Conservation (phyloP, 2,888 invertebrate genomes). For the Eumacrocentrus americanus region DNA sequence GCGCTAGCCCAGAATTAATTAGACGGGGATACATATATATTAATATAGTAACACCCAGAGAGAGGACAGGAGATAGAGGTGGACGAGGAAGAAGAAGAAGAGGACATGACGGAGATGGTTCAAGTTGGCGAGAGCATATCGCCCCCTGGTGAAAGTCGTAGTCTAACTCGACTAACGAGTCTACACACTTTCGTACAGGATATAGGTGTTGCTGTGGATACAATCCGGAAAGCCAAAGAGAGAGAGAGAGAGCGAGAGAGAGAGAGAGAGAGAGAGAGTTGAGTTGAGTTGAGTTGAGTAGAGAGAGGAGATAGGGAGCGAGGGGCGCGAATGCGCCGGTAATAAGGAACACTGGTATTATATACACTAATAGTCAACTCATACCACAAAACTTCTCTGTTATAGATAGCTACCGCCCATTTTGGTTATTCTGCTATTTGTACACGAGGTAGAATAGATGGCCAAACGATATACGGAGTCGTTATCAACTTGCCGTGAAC, state of each 20-base stretch:
- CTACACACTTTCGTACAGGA: neutral
- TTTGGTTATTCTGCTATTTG: constrained; percentile 27
- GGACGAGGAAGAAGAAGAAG: neutral
- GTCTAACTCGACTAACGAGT: constrained; percentile 28
- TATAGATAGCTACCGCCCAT: constrained; percentile 13
- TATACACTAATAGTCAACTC: neutral
- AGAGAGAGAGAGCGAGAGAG: no score
- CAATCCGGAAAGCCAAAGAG: no score
- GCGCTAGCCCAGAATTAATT: neutral
- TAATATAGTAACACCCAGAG: no score
- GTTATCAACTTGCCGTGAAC: constrained; percentile 43
- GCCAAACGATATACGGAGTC: constrained; percentile 33
- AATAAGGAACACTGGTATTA: constrained; percentile 19
- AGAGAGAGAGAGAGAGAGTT: no score
- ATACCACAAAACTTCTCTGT: neutral
- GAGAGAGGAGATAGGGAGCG: constrained; percentile 2
- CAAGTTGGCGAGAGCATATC: constrained; percentile 8
- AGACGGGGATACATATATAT: neutral
- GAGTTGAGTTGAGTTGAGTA: no score
- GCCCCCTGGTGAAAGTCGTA: constrained; percentile 18
- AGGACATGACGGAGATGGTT: neutral
- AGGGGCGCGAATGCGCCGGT: constrained; percentile 8
- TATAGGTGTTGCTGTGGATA: constrained; percentile 19
- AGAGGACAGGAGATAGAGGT: no score
- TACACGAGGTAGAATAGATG: constrained; percentile 10